A percentile compares a stretch with the other conserved stretches of the same genome.
phyloP scores from a whole-genome alignment of 92 coral and sea anemone genomes.

The Anthopleura xanthogrammica region DNA sequence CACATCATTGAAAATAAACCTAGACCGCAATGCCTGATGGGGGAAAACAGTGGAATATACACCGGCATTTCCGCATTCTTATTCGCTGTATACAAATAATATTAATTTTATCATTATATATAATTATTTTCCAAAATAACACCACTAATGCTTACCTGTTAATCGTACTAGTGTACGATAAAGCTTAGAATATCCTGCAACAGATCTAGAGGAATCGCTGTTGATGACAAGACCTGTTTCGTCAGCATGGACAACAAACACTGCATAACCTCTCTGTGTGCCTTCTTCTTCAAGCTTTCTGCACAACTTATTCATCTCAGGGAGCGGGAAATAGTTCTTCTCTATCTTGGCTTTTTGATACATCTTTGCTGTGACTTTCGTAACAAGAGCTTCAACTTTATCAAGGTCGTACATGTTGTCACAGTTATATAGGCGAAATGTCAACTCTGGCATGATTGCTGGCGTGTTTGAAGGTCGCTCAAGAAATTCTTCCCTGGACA shows the following conservation, averaged over 20 bases:
- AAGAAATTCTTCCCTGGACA: neutral
- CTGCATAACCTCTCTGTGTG: slow-evolving; percentile 33
- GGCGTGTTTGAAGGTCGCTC: neutral
- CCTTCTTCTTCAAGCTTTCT: slow-evolving; percentile 4
- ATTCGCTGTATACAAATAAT: too few relatives aligned
- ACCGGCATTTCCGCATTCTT: too few relatives aligned
- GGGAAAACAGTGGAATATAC: too few relatives aligned
- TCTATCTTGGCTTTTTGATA: slow-evolving; percentile 16
- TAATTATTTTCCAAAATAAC: too few relatives aligned
- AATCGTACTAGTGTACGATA: slow-evolving; percentile 39
- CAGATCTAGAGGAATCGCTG: slow-evolving; percentile 7
- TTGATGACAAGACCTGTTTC: slow-evolving; percentile 59
- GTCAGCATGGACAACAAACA: slow-evolving; percentile 64
- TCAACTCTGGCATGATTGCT: neutral
- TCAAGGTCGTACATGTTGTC: slow-evolving; percentile 59
- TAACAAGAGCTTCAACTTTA: slow-evolving; percentile 37
- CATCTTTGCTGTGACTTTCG: slow-evolving; percentile 28
- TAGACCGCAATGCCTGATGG: too few relatives aligned
- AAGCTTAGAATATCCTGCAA: slow-evolving; percentile 50
- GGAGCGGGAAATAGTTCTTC: slow-evolving; percentile 32
- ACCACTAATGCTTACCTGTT: slow-evolving; percentile 16
- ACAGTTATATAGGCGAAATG: slow-evolving; percentile 42
- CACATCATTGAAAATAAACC: too few relatives aligned
- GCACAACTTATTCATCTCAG: slow-evolving; percentile 40
- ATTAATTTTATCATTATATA: too few relatives aligned